These are phyloP conservation scores for Pithys albifrons DNA, from an alignment of 2,113 vertebrate genomes.

Conservation along the genomic window DNA sequence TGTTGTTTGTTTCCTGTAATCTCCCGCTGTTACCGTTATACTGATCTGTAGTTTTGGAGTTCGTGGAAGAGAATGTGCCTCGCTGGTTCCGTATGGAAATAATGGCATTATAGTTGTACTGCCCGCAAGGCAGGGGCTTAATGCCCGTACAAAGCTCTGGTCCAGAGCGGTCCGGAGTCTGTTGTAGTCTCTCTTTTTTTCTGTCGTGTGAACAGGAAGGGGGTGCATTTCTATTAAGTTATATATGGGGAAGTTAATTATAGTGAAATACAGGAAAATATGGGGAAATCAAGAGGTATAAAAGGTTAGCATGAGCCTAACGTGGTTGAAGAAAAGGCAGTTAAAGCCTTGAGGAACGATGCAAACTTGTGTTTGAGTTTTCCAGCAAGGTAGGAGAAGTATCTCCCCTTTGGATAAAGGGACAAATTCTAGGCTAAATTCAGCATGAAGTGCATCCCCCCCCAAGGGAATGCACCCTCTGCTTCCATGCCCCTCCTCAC, in stretches of 20 bases:
- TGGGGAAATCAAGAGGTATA: background rate
- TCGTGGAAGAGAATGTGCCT: fast-evolving
- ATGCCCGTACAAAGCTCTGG: background rate
- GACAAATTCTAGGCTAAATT: background rate
- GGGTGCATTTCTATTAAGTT: background rate
- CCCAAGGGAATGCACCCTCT: background rate
- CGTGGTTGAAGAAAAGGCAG: background rate
- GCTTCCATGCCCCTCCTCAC: background rate
- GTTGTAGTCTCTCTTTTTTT: background rate
- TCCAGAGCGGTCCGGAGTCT: background rate
- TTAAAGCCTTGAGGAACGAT: fast-evolving
- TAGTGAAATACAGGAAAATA: too few relatives aligned
- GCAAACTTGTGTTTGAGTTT: background rate
- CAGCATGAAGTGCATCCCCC: background rate
- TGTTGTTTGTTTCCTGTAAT: background rate
- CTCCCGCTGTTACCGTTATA: fast-evolving
- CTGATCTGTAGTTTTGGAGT: background rate
- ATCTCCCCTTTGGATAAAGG: background rate
- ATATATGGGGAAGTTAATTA: too few relatives aligned
- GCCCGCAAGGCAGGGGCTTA: background rate
- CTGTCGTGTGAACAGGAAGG: fast-evolving
- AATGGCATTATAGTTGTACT: fast-evolving
- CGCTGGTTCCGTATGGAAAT: fast-evolving
- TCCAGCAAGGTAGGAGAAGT: background rate
- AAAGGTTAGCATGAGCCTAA: background rate